Percentiles rank a stretch among this genome's conserved stretches.
These are phyloP conservation scores for Acromyrmex heyeri DNA, from an alignment of 1,140 invertebrate species.

Conservation along the genomic window DNA sequence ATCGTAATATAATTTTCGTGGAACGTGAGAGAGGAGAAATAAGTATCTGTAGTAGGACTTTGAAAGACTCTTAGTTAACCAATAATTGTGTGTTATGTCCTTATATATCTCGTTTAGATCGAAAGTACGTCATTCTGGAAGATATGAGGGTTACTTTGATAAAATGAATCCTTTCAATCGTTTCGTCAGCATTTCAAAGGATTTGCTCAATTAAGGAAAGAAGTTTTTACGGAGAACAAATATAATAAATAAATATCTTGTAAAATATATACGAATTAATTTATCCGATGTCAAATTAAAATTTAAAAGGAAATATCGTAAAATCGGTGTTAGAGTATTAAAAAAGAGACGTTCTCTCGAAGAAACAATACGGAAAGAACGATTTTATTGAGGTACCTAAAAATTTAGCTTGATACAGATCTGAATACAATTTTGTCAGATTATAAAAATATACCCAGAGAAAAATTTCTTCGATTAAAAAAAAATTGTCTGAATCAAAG, in stretches of 20 bases:
- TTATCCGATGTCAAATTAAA: neutral
- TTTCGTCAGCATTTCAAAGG: neutral
- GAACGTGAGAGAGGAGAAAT: conserved; percentile 22
- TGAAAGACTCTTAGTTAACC: conserved; percentile 10
- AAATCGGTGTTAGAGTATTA: neutral
- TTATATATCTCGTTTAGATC: conserved; percentile 10
- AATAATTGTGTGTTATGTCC: conserved; percentile 4
- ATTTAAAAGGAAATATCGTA: neutral
- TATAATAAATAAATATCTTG: neutral
- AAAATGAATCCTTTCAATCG: neutral
- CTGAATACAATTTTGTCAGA: too few relatives aligned
- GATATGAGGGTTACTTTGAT: neutral
- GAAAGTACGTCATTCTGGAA: neutral
- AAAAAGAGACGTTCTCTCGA: neutral
- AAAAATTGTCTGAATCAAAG: too few relatives aligned
- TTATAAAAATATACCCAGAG: too few relatives aligned
- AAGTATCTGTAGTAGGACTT: neutral
- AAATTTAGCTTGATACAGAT: too few relatives aligned
- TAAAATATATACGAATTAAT: neutral
- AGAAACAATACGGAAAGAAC: neutral
- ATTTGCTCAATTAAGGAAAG: neutral
- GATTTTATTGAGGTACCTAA: too few relatives aligned
- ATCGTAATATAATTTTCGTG: conserved; percentile 42
- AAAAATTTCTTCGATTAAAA: too few relatives aligned
- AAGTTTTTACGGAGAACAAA: neutral